Base-by-base conservation (phyloP, 2,113 vertebrate genomes). In the Megaleporinus macrocephalus region DNA sequence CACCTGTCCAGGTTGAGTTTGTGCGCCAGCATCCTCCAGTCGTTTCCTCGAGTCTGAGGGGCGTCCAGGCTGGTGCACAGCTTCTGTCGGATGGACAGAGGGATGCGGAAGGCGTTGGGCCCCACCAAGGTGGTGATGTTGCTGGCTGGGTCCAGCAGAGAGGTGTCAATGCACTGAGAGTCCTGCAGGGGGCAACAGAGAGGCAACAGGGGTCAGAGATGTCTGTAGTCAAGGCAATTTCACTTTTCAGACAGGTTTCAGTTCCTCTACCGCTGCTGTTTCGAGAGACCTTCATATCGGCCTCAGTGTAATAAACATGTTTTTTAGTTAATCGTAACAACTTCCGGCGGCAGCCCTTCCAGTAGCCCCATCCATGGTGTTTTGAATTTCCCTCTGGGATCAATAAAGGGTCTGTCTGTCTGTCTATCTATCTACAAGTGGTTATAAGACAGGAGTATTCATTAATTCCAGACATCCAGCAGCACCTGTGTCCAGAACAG, bases 21-120 rank as follows among this genome's bases (percentile, higher is more conserved):
- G 91, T 97, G 98, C 22, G 98, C 98, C 87, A 99, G 90, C 96
- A 99, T 96, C 89, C 98, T 92, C 98, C 98, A 99, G 95, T 99
- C 98, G 0, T 99, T 98, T 79, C 98, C 98, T 68, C 98, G 92
- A 11, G 96, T 98, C 92, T 99, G 97, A 0, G 98, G 98, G 0
- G 98, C 97, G 0, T 99, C 98, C 89, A 99, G 94, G 88, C 98
- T 99, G 89, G 96, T 97, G 71, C 98, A 99, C 80, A 99, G 94
- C 92, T 99, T 99, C 93, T 99, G 98, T 70, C 98, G 91, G 87
- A 99, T 98, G 0, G 97, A 96, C n/a, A 96, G 93, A 0, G 98
- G 98, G 79, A 99, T 98, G 84, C 97, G 97, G 91, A 99, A 99
- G 10, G 98, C 97, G 0, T 95, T 94, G 20, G 97, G 98, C 11